Evolutionary conservation across 2,888 invertebrate species (phyloP).

Genomic region (Ganaspis brasiliensis): DNA sequence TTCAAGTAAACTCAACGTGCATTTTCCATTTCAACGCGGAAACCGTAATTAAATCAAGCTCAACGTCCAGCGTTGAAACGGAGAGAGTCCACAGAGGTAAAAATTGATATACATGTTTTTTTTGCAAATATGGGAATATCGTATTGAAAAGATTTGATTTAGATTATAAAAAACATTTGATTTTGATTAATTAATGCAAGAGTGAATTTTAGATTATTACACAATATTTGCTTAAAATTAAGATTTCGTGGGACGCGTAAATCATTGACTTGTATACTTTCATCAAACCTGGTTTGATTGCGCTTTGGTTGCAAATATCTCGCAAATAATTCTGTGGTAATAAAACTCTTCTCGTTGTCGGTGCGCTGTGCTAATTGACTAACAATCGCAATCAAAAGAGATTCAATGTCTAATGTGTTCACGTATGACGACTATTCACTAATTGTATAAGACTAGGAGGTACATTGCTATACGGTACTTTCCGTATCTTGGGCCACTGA

Average conservation of each 20-base stretch:
- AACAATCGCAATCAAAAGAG: constrained; percentile 49
- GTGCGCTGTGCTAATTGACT: constrained; percentile 47
- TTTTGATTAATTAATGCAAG: background rate
- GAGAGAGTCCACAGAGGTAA: constrained; percentile 58
- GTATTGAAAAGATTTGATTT: constrained; percentile 44
- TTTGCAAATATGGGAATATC: constrained; percentile 17
- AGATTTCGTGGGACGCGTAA: constrained; percentile 34
- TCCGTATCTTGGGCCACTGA: constrained; percentile 78
- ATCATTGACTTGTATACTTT: constrained; percentile 27
- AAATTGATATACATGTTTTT: constrained; percentile 26
- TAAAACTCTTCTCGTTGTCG: constrained; percentile 40
- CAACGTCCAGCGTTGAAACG: constrained; percentile 48
- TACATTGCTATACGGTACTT: constrained; percentile 75
- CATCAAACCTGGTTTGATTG: constrained; percentile 38
- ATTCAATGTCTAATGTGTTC: constrained; percentile 46
- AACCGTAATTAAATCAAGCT: constrained; percentile 55
- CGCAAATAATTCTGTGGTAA: background rate
- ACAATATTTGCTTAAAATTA: constrained; percentile 45
- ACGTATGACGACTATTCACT: constrained; percentile 64
- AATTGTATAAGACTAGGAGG: constrained; percentile 69
- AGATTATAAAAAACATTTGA: background rate
- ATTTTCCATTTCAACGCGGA: constrained; percentile 53
- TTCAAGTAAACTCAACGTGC: constrained; percentile 67
- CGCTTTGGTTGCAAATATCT: constrained; percentile 28
- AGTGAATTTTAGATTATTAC: constrained; percentile 35